A percentile compares a stretch with the other conserved stretches of the same genome.
These are phyloP conservation scores for Manduca sexta DNA, from an alignment of 1,140 invertebrate genomes.

Conservation along the genomic window DNA sequence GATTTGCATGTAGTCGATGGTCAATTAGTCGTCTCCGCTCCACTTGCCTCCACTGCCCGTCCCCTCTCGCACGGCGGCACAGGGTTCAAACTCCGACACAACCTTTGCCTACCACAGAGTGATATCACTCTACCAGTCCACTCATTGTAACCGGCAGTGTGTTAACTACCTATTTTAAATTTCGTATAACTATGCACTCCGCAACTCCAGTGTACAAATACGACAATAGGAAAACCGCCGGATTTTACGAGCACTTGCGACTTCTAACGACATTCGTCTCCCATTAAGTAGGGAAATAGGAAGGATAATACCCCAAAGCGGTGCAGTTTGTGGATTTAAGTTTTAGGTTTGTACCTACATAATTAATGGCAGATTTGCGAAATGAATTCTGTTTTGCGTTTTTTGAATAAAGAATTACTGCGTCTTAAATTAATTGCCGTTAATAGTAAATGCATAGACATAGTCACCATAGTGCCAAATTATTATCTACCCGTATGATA, in stretches of 20 bases:
- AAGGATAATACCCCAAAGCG: constrained; percentile 54
- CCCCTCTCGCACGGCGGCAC: constrained; percentile 16
- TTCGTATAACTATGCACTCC: not conserved
- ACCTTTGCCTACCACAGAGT: constrained; percentile 9
- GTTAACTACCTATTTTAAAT: not conserved
- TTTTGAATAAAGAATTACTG: no score
- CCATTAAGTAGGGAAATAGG: constrained; percentile 63
- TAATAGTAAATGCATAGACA: no score
- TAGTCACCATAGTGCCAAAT: no score
- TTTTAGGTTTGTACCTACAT: constrained; percentile 40
- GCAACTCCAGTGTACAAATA: constrained; percentile 25
- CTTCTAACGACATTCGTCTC: constrained; percentile 61
- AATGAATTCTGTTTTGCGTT: no score
- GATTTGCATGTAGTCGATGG: constrained; percentile 45
- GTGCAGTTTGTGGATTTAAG: constrained; percentile 50
- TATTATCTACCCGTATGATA: no score
- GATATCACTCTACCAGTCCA: not conserved
- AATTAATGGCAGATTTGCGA: constrained; percentile 43
- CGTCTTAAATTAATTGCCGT: no score
- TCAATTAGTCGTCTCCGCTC: constrained; percentile 43
- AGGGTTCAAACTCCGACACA: constrained; percentile 9
- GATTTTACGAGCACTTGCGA: constrained; percentile 59
- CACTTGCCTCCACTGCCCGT: constrained; percentile 15
- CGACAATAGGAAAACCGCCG: constrained; percentile 33
- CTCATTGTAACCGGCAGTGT: not conserved